Conservation (phyloP, 2,113 vertebrate genomes). For the Camarhynchus parvulus region DNA sequence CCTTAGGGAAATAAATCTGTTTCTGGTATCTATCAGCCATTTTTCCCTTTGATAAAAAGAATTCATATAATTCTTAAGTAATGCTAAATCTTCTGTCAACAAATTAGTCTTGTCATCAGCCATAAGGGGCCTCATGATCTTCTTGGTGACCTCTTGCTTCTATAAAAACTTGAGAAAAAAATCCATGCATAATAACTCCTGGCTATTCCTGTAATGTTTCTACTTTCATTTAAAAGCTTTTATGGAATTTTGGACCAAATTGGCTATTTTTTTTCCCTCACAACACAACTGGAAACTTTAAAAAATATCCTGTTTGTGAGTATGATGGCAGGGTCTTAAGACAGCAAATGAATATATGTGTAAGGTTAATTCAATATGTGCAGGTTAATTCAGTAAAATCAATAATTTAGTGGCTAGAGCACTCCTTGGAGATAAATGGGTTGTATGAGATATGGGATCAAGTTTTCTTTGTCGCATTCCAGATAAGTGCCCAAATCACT, state of each 20-base stretch:
- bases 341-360: conserved; percentile 15
- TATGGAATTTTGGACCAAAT: background rate
- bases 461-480: background rate
- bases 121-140: conserved; percentile 70
- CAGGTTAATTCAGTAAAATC: conserved; percentile 57
- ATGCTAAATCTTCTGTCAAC: conserved; percentile 72
- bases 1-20: conserved; percentile 71
- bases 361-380: conserved; percentile 55
- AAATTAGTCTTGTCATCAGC: conserved; percentile 73
- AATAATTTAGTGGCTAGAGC: conserved; percentile 17
- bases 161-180: conserved; percentile 49
- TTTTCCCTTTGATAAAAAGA: conserved; percentile 70
- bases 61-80: conserved; percentile 72
- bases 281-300: background rate
- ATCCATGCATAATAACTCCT: background rate
- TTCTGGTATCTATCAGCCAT: conserved; percentile 69
- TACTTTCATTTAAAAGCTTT: conserved; percentile 2
- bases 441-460: background rate
- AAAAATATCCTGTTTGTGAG: background rate
- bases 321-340: background rate
- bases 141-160: conserved; percentile 64
- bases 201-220: background rate
- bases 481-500: background rate
- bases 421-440: background rate
- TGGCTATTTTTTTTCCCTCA: background rate